These are phyloP conservation scores for Ceratothoa steindachneri DNA, from an alignment of 2,888 invertebrate species.

Conservation along the genomic window DNA sequence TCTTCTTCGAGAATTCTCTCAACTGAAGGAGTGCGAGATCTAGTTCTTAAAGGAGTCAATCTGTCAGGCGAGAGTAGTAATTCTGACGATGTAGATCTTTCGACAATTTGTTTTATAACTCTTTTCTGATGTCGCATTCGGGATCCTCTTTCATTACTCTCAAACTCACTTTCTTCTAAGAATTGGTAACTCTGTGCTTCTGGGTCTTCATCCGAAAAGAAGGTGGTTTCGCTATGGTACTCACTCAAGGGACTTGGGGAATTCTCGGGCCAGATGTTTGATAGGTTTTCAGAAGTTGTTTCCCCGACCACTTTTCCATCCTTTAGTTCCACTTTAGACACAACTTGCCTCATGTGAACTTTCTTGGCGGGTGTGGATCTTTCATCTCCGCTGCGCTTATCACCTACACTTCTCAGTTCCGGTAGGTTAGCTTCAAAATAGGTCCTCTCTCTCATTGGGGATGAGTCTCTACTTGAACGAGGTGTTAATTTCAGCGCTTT, in stretches of 20 bases:
- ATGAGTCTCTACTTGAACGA: conserved; percentile 1
- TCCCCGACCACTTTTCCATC: neutral
- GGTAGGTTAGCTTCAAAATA: neutral
- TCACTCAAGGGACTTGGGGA: neutral
- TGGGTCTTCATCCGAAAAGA: conserved; percentile 17
- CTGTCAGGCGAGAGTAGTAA: neutral
- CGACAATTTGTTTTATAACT: conserved; percentile 21
- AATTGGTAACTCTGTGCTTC: conserved; percentile 12
- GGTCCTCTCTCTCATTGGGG: neutral
- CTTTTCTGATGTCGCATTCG: conserved; percentile 19
- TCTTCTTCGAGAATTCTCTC: conserved; percentile 38
- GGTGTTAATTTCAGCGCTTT: conserved; percentile 26
- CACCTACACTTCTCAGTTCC: neutral
- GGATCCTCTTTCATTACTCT: conserved; percentile 18
- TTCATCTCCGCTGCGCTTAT: neutral
- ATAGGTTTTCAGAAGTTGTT: neutral
- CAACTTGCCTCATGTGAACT: neutral
- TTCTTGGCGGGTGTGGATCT: neutral
- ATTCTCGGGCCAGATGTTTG: neutral
- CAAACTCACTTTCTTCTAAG: conserved; percentile 27
- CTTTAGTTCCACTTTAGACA: neutral
- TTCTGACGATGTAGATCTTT: conserved; percentile 16
- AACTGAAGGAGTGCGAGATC: conserved; percentile 37
- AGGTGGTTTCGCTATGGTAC: neutral
- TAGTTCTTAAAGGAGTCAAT: conserved; percentile 6